Evolutionary conservation across 2,113 vertebrate genomes (phyloP), one percentile per base, ranked within the genome.

Genomic region (Ailuropoda melanoleuca): DNA sequence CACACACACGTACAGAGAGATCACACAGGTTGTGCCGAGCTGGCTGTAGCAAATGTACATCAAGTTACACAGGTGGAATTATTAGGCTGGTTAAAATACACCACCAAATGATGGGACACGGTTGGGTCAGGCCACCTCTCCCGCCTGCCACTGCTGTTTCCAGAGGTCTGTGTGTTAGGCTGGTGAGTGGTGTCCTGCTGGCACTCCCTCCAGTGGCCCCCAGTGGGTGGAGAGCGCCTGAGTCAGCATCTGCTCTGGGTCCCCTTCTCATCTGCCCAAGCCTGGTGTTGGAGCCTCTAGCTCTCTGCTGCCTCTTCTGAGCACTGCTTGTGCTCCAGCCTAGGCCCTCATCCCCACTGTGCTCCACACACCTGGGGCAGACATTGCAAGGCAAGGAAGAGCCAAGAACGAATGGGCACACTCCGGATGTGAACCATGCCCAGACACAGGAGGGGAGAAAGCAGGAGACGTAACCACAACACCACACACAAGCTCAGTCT

Each of bases 1-100:
- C 96, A 99, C 53, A 46, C 43, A 93, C 72, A 94, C 14, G n/a
- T 34, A 98, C 98, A 98, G 96, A 98, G 97, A 97, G 96, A 87
- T 98, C 98, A 98, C 98, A 98, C 24, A 70, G 98, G 95, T 97
- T 98, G 97, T 97, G 97, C 96, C 95, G 2, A 97, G 98, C 97
- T 98, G 96, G 98, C 97, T 93, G 97, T 97, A 98, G 96, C 96
- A 97, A 96, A 98, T 86, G 96, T 84, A 98, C 98, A 98, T 86
- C 60, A 82, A 89, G 96, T 98, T 96, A 98, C 97, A 98, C 92
- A 82, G 90, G 93, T 95, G 97, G 97, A 89, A 91, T 95, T 97
- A 97, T 95, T 90, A 97, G 97, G 98, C 97, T 98, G 97, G 98
- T 98, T 98, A 97, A 98, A 96, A 96, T 43, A 98, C 29, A 92